Evolutionary conservation across 92 coral and sea anemone genomes (phyloP), one percentile per base, ranked within the genome.

Genomic region (Zoanthus solanderi): DNA sequence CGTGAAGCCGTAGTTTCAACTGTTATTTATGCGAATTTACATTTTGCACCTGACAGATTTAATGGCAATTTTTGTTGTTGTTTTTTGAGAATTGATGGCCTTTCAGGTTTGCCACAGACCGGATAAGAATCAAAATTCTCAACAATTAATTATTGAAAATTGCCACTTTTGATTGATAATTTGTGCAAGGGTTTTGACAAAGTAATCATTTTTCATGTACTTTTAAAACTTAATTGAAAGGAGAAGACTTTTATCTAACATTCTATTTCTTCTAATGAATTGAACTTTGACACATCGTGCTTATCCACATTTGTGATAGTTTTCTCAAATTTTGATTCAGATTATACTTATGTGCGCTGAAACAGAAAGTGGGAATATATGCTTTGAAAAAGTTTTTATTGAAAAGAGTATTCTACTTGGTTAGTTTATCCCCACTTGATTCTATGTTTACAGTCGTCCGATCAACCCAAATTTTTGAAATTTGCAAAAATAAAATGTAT

Each of bases 131-230:
- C 75, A 69, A 69, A 29, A 31, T 34, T 31, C 12, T 3, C 14
- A 69, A 69, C 47, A 69, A 69, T 50, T 69, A 34, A 12, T 23
- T 9, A 69, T 9, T 9, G 75, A 69, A 69, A 69, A 69, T 13
- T 69, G 75, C 6, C 45, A 29, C 11, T 69, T 69, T 69, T 69
- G 75, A 69, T 44, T 29, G 75, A 30, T 69, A 69, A 69, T 15
- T 11, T 69, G 8, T 69, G 75, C 14, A 44, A 69, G 15, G 7
- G 3, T 11, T 31, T 5, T 0, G 16, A 69, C 45, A 69, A 69
- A 69, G 75, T 69, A 44, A 69, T 31, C 75, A 69, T 69, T 69
- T 69, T 69, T 69, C 75, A 69, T 69, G 12, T 69, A 30, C 12
- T 30, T 30, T 69, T 32, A 69, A 9, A 32, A 69, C 5, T 6